phyloP scores from a whole-genome alignment of 2,113 vertebrate genomes.

The Seriola quinqueradiata region DNA sequence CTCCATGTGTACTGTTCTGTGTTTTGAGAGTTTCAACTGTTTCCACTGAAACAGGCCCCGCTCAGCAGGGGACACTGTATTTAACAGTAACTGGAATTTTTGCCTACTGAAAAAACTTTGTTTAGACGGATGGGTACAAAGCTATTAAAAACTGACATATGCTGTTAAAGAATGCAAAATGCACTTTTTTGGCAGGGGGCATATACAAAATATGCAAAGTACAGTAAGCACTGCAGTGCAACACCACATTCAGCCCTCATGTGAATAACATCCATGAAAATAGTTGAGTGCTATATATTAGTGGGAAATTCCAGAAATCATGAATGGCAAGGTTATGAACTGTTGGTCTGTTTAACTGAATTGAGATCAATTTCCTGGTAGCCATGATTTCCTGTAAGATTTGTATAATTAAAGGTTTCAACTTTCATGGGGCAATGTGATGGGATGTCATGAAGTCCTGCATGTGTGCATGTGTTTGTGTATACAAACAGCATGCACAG shows the following conservation, averaged over 20 bases:
- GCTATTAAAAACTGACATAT: not conserved
- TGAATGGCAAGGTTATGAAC: conserved; percentile 46
- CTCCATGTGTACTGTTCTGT: conserved; percentile 79
- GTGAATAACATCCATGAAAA: conserved; percentile 38
- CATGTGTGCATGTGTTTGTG: conserved; percentile 31
- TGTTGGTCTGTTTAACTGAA: conserved; percentile 45
- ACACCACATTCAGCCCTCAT: conserved; percentile 19
- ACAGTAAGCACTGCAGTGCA: not conserved
- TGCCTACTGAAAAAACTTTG: conserved; percentile 41
- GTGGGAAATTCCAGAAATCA: conserved; percentile 22
- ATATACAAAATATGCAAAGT: not conserved
- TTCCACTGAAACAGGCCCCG: conserved; percentile 40
- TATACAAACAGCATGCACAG: conserved; percentile 14
- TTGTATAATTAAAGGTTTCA: conserved; percentile 33
- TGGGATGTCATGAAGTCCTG: not conserved
- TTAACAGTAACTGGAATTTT: conserved; percentile 23
- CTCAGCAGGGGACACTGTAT: conserved; percentile 38
- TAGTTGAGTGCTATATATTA: conserved; percentile 24
- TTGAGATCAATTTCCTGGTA: conserved; percentile 46
- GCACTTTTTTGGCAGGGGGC: not conserved
- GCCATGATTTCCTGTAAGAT: conserved; percentile 43
- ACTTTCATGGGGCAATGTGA: conserved; percentile 12
- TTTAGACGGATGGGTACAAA: conserved; percentile 12
- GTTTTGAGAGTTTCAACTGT: conserved; percentile 57
- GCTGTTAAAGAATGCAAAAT: conserved; percentile 11